Evolutionary conservation across 2,888 invertebrate species (phyloP), one percentile per base, ranked within the genome.

Genomic region (Polyploca ridens): DNA sequence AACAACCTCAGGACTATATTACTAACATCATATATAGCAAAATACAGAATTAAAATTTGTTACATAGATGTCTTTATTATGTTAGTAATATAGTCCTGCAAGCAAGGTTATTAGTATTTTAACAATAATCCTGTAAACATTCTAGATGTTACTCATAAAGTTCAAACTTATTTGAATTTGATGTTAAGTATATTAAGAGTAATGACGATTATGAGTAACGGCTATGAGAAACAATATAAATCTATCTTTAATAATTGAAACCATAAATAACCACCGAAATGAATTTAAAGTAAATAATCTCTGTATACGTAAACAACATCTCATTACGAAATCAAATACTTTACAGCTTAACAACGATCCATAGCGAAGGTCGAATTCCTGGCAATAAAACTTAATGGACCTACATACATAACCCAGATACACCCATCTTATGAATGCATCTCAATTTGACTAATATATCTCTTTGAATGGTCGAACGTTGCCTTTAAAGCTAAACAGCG

Each of bases 321-420:
- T 65, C 69, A 79, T 76, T 74, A 75, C 70, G 68, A 71, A 73
- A 71, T 69, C 71, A 73, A 70, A 73, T 73, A 74, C 27, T 33
- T 64, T 72, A 76, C 71, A 70, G 69, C 58, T 41, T 67, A 68
- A 35, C 60, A 67, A 72, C 77, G 72, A 74, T 74, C 77, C 70
- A 76, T 74, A 69, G 77, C 80, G 88, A 90, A 90, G 89, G 90
- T 80, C 78, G 72, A 83, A 88, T 86, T 83, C 86, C 83, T 76
- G 75, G 85, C 84, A 87, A 87, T 91, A 90, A 91, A 87, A 86
- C 78, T 78, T 82, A 83, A 85, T 86, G 79, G 81, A 76, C 76
- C 75, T 71, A 72, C 78, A 73, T 71, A 72, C 78, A 73, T 89
- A 90, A 90, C 91, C 91, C 83, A 90, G 90, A 88, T 90, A 82